Evolutionary conservation across 2,888 invertebrate species (phyloP), one percentile per base, ranked within the genome.

Genomic region (Asteroscopus sphinx): DNA sequence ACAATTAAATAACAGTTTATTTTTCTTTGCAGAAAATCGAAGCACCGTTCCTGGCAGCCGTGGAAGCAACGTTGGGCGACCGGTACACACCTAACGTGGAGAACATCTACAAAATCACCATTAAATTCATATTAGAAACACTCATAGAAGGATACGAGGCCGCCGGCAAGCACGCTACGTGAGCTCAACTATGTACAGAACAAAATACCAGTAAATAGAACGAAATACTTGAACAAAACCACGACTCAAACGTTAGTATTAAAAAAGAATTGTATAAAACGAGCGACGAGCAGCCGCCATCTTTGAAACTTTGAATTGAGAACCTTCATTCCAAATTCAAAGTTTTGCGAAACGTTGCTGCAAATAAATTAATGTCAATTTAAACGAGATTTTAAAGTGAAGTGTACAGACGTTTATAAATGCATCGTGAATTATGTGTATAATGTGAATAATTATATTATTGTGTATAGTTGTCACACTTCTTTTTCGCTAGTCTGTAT

Each of bases 21-120:
- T 70, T 65, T 73, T 67, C 58, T 64, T 80, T 81, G 70, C 96
- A 98, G 98, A 97, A 96, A 96, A 98, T 98, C 79, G 98, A 98
- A 88, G 95, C 96, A 69, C 98, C 98, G 6, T 98, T 98, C 93
- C 95, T 98, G 83, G 96, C 97, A 61, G 97, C 98, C 0, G 98
- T 98, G 48, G 96, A 97, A 84, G 95, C 96, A 60, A 98, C 98
- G 0, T 94, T 98, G 53, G 98, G 97, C 1, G 98, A 98, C 83
- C 96, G 98, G 47, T 98, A 97, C 94, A 98, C 98, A 44, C 97
- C 97, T 65, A 98, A 98, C 91, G 97, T 98, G 71, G 98, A 98
- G 85, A 96, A 96, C 80, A 98, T 98, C 81, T 98, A 98, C 95
- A 96, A 97, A 93, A 96, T 97, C 79, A 97, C 98, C 70, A 98